Percentiles rank a stretch among this genome's conserved stretches.
These are phyloP conservation scores for Galeopsomyia nigrocyanea DNA, from an alignment of 2,888 invertebrate species.

Conservation along the genomic window DNA sequence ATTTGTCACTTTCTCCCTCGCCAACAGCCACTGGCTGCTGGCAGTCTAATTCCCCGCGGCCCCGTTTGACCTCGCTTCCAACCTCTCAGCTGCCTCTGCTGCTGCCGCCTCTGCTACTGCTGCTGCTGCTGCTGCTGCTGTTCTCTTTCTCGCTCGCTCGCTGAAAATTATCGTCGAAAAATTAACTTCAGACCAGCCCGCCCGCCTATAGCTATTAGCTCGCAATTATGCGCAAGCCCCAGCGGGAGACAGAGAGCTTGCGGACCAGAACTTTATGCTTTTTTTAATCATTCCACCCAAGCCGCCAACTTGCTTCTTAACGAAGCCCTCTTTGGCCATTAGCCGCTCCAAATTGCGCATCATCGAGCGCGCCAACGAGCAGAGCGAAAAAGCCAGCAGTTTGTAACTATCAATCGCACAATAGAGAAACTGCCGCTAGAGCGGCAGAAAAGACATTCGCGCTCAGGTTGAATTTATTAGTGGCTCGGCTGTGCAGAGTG, in stretches of 20 bases:
- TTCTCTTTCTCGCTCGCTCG: not conserved
- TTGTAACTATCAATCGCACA: no score
- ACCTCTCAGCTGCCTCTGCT: constrained; percentile 4
- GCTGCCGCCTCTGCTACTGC: not conserved
- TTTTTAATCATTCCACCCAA: no score
- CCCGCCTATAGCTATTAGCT: not conserved
- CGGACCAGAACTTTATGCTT: no score
- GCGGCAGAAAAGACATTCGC: constrained; percentile 40
- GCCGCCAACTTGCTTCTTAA: no score
- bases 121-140: constrained; percentile 1
- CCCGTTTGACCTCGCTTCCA: constrained; percentile 25
- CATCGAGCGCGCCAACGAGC: constrained; percentile 11
- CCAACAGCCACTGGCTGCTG: constrained; percentile 21
- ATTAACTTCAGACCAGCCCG: constrained; percentile 3
- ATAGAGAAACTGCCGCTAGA: not conserved
- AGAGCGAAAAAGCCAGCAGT: not conserved
- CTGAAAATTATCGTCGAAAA: constrained; percentile 23
- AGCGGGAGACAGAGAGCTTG: no score
- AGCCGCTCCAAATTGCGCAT: constrained; percentile 33
- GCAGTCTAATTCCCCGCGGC: constrained; percentile 38
- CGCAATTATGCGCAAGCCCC: constrained; percentile 2
- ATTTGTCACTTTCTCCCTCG: constrained; percentile 48
- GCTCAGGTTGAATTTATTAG: constrained; percentile 46
- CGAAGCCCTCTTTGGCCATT: not conserved
- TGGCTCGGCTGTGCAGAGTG: constrained; percentile 14